Evolutionary conservation across 2,797 vertebrate species (phyloP).

Genomic region (Alfaro cultratus): DNA sequence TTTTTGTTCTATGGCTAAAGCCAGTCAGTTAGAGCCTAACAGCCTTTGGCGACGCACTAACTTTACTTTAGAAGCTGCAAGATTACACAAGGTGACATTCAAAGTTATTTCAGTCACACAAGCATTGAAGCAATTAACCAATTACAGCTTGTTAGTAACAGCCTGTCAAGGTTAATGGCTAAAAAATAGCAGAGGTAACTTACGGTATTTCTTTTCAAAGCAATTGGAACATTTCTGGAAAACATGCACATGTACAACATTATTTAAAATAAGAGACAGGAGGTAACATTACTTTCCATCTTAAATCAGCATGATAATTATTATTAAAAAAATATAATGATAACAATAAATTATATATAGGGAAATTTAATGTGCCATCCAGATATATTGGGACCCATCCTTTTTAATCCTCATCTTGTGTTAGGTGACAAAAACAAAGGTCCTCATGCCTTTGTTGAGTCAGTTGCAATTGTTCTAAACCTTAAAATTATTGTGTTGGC

Average conservation of each 20-base stretch:
- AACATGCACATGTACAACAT: not conserved
- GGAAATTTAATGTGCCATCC: not conserved
- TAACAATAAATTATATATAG: not conserved
- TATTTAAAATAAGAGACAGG: not conserved
- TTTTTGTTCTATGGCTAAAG: conserved; percentile 8
- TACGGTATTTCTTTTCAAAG: conserved; percentile 7
- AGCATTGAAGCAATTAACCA: conserved; percentile 54
- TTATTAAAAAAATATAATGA: not conserved
- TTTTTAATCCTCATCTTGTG: not conserved
- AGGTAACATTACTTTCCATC: not conserved
- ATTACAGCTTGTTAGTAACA: conserved; percentile 43
- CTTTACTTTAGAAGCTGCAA: conserved; percentile 15
- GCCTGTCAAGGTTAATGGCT: conserved; percentile 31
- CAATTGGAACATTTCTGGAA: not conserved
- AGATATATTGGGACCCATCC: not conserved
- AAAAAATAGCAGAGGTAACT: conserved; percentile 9
- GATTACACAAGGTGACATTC: conserved; percentile 46
- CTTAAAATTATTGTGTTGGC: not conserved
- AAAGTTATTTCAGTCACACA: conserved; percentile 43
- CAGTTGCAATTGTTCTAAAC: not conserved
- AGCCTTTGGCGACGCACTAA: conserved; percentile 13
- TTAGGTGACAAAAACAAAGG: not conserved
- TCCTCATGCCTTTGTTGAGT: not conserved
- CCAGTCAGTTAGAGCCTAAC: conserved; percentile 1
- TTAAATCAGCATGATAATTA: not conserved